Evolutionary conservation across 2,888 invertebrate species (phyloP).

Genomic region (Trissonchulus sp.): DNA sequence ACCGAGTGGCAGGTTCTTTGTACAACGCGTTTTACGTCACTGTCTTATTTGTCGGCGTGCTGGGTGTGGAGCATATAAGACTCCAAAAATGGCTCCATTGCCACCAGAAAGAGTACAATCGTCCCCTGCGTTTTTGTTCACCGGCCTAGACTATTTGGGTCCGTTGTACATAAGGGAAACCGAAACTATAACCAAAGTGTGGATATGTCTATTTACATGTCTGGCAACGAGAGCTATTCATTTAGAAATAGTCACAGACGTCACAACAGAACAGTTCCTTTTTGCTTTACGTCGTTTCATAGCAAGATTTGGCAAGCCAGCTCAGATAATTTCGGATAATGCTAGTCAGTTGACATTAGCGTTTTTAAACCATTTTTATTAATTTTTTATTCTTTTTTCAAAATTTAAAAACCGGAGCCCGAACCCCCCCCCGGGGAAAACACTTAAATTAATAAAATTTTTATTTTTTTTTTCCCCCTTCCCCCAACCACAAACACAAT

Average conservation of each 20-base stretch:
- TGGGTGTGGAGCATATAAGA: not conserved
- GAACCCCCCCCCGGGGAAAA: too few species aligned
- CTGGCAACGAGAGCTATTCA: constrained; percentile 51
- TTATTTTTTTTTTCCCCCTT: too few species aligned
- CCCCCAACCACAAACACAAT: too few species aligned
- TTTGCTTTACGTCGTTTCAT: constrained; percentile 48
- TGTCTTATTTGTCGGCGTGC: constrained; percentile 8
- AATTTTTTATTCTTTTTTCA: too few species aligned
- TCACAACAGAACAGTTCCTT: constrained; percentile 48
- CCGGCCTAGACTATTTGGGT: constrained; percentile 52
- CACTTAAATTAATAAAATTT: too few species aligned
- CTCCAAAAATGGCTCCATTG: not conserved
- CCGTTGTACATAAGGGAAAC: constrained; percentile 50
- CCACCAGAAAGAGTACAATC: not conserved
- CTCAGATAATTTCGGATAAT: constrained; percentile 51
- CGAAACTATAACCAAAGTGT: too few species aligned
- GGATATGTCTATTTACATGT: constrained; percentile 53
- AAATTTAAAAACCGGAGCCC: too few species aligned
- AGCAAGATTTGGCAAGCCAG: constrained; percentile 46
- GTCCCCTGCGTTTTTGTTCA: constrained; percentile 29
- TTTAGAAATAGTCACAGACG: constrained; percentile 49
- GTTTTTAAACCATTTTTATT: too few species aligned
- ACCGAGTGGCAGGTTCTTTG: constrained; percentile 22
- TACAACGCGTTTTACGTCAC: not conserved
- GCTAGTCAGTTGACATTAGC: constrained; percentile 55